phyloP scores from a whole-genome alignment of 2,113 vertebrate genomes.

The Micronycteris hirsuta region DNA sequence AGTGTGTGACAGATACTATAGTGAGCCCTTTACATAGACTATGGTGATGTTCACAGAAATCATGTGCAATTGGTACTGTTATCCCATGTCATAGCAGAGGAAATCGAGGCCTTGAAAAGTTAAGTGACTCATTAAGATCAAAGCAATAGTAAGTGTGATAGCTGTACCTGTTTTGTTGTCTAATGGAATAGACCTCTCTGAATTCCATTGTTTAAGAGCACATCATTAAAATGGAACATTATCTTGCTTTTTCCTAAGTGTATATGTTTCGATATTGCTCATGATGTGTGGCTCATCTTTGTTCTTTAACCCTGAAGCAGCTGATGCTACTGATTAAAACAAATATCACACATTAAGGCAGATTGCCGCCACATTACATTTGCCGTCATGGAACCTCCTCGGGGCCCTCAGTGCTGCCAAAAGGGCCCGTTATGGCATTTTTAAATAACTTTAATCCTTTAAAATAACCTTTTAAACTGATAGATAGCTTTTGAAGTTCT shows the following conservation, averaged over 20 bases:
- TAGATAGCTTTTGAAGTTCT: neutral
- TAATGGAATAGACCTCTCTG: neutral
- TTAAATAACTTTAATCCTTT: neutral
- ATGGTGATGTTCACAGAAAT: neutral
- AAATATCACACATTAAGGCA: neutral
- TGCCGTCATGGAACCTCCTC: neutral
- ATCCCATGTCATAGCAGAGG: neutral
- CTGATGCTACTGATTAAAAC: neutral
- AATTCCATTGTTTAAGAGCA: neutral
- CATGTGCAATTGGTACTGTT: neutral
- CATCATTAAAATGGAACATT: neutral
- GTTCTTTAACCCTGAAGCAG: neutral
- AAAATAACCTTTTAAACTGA: neutral
- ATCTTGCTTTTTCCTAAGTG: neutral
- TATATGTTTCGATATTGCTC: neutral
- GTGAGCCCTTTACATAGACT: neutral
- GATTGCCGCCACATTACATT: neutral
- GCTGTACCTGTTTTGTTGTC: neutral
- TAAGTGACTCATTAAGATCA: neutral
- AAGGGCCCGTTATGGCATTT: neutral
- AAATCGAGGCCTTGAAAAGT: neutral
- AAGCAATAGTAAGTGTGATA: neutral
- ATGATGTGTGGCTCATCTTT: neutral
- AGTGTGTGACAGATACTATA: neutral
- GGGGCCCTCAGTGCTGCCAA: neutral